phyloP scores from a whole-genome alignment of 2,888 invertebrate genomes.

The Athrips mouffetella region DNA sequence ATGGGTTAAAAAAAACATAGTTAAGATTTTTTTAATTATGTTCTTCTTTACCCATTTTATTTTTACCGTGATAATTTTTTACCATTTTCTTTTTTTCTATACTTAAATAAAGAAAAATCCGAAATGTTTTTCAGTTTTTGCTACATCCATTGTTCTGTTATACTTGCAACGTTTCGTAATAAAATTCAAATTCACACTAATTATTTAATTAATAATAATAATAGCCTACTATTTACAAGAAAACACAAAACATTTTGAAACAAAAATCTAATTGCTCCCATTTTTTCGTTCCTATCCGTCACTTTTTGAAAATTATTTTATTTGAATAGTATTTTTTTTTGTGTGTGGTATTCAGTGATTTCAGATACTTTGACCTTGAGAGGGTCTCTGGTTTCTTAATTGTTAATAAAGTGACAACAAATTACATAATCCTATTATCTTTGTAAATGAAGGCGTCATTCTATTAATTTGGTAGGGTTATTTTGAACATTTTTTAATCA shows the following conservation, averaged over 20 bases:
- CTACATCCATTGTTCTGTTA: not conserved
- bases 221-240: not conserved
- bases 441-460: not conserved
- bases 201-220: not conserved
- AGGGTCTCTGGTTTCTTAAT: too few species aligned
- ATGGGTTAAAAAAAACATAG: too few species aligned
- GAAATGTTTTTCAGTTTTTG: not conserved
- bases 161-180: not conserved
- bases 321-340: too few species aligned
- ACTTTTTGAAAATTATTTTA: conserved; percentile 2
- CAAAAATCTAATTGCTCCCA: conserved; percentile 13
- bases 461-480: not conserved
- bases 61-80: too few species aligned
- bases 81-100: too few species aligned
- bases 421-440: not conserved
- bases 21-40: too few species aligned
- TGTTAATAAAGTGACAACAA: too few species aligned
- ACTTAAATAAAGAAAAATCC: not conserved
- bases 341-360: too few species aligned
- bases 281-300: conserved; percentile 7
- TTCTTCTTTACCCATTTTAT: too few species aligned
- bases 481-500: not conserved
- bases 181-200: not conserved
- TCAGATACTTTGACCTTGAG: too few species aligned
- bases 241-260: not conserved